phyloP scores from a whole-genome alignment of 2,113 vertebrate genomes.

The Spilogale gracilis region DNA sequence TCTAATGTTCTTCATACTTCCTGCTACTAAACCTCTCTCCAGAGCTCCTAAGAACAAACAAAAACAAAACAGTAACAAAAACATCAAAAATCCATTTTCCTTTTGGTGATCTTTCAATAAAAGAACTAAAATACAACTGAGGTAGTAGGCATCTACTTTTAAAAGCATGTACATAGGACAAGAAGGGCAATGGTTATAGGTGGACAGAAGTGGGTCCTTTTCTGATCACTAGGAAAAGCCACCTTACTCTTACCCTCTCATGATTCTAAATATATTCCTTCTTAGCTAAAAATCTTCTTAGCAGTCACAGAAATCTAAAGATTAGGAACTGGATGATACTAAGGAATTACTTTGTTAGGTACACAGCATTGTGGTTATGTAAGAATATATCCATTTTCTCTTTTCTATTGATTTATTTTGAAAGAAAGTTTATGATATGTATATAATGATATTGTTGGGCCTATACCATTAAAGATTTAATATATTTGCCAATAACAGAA shows the following conservation, averaged over 20 bases:
- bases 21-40: not conserved
- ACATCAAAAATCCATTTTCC: not conserved
- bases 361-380: not conserved
- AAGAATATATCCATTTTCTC: slow-evolving; percentile 5
- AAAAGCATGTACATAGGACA: not conserved
- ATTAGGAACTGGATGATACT: not conserved
- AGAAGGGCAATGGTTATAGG: not conserved
- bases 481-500: not conserved
- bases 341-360: slow-evolving; percentile 5
- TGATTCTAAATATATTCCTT: not conserved
- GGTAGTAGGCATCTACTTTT: not conserved
- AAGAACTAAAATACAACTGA: not conserved
- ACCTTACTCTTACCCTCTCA: not conserved
- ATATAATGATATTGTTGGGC: not conserved
- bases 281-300: not conserved
- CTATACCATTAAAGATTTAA: not conserved
- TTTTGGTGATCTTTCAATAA: not conserved
- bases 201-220: not conserved
- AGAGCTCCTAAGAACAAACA: slow-evolving; percentile 29
- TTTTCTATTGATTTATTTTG: slow-evolving; percentile 28
- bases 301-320: not conserved
- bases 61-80: slow-evolving; percentile 26
- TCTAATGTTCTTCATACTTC: not conserved
- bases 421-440: not conserved
- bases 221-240: not conserved